Evolutionary conservation across 2,113 vertebrate species (phyloP).

Genomic region (Elachura formosa): DNA sequence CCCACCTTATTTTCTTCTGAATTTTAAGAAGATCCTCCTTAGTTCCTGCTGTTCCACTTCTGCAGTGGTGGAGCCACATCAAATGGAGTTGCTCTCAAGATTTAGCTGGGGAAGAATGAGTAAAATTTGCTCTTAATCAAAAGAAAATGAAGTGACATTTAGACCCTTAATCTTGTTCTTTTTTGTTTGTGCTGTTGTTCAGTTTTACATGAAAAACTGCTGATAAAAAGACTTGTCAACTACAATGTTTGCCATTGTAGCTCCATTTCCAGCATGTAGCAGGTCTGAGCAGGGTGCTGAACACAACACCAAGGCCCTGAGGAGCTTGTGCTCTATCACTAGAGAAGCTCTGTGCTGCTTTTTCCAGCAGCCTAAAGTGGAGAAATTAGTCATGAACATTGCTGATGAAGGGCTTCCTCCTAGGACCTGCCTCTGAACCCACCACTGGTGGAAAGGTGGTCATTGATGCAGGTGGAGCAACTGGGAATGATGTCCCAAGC

Average conservation of each 20-base stretch:
- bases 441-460: not conserved
- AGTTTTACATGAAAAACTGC: not conserved
- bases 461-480: not conserved
- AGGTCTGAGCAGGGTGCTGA: not conserved
- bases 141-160: not conserved
- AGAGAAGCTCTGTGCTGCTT: not conserved
- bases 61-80: not conserved
- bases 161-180: not conserved
- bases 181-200: not conserved
- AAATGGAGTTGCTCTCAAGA: not conserved
- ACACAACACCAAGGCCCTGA: not conserved
- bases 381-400: not conserved
- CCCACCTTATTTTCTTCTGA: conserved; percentile 20
- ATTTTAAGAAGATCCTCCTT: not conserved
- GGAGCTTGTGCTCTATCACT: not conserved
- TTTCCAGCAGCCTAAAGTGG: not conserved
- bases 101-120: not conserved
- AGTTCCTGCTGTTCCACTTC: not conserved
- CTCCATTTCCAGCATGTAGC: not conserved
- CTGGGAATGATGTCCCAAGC: not conserved
- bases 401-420: not conserved
- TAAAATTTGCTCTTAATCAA: not conserved
- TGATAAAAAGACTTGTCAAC: not conserved
- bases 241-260: not conserved
- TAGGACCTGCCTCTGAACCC: not conserved